Base-by-base conservation (phyloP, 2,797 vertebrate species). In the Oreonectes daqikongensis region DNA sequence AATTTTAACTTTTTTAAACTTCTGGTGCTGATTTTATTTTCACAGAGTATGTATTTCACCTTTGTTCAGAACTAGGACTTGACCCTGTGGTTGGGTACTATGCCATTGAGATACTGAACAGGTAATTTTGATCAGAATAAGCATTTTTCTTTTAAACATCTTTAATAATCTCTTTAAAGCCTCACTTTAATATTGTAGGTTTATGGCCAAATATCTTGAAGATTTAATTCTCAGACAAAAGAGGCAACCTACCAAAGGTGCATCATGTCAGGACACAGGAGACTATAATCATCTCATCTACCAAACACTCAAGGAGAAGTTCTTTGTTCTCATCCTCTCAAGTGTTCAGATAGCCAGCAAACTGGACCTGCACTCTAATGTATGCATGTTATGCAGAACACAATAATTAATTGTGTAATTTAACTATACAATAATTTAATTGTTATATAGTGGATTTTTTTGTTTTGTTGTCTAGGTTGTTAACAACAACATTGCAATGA, bases 331-430 rank as follows among this genome's bases (percentile, higher is more conserved):
- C 1, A 79, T 97, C 10, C 91, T 96, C 81, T 94, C 96, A 0
- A 97, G 95, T 17, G 50, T 98, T 40, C 97, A 97, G 84, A 90
- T 98, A n/a, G 95, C 96, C 0, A 99, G 95, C 92, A 99, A 99
- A 84, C 85, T 98, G 68, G 94, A 93, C 59, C 89, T 95, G 65
- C 93, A 94, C 79, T 90, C 89, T 48, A 90, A 86, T 0, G 97
- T 98, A 90, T 89, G 94, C 17, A 14, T 9, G 24, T 22, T 0
- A 2, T 0, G 4, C 0, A 40, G 11, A 63, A 4, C n/a, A 5
- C 20, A 26, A 30, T 5, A 7, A 32, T 53, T 0, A 5, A n/a
- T 2, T 20, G 20, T 20, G 1, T n/a, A n/a, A n/a, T n/a, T n/a
- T n/a, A n/a, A n/a, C n/a, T n/a, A n/a, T n/a, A n/a, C n/a, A n/a